These are phyloP conservation scores for Phalanger gymnotis DNA, from an alignment of 2,797 vertebrate genomes.

Conservation along the genomic window DNA sequence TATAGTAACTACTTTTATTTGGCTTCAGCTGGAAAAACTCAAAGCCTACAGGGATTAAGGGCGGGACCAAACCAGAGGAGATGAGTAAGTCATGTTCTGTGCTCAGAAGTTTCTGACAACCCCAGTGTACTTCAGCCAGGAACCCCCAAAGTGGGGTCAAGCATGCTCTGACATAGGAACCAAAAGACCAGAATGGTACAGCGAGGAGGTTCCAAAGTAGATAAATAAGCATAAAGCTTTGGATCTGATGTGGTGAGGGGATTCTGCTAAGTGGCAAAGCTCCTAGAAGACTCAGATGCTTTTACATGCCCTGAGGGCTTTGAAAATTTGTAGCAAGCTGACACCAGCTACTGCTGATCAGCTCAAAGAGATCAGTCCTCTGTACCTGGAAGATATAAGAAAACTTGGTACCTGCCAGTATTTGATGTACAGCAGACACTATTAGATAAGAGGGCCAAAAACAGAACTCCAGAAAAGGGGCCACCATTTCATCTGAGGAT, in stretches of 20 bases:
- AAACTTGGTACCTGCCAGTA: background rate
- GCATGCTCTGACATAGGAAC: background rate
- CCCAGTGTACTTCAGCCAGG: no score
- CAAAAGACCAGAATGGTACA: background rate
- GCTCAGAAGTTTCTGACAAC: no score
- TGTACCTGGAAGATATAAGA: background rate
- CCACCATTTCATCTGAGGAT: background rate
- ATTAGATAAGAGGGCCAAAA: background rate
- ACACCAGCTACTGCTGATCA: background rate
- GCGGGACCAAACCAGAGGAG: no score
- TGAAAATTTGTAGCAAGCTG: no score
- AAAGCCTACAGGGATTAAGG: no score
- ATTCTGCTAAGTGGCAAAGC: background rate
- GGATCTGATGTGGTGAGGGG: no score
- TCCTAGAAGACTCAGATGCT: background rate
- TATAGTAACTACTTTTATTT: no score
- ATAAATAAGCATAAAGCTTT: background rate
- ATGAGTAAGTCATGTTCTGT: no score
- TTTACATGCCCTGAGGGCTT: background rate
- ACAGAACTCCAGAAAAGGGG: background rate
- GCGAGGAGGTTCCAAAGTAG: background rate
- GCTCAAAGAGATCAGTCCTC: background rate
- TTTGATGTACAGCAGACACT: background rate
- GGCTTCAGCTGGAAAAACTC: no score
- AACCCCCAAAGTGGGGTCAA: background rate